Evolutionary conservation across 2,113 vertebrate genomes (phyloP), one percentile per base, ranked within the genome.

Genomic region (Melanocharis versteri): DNA sequence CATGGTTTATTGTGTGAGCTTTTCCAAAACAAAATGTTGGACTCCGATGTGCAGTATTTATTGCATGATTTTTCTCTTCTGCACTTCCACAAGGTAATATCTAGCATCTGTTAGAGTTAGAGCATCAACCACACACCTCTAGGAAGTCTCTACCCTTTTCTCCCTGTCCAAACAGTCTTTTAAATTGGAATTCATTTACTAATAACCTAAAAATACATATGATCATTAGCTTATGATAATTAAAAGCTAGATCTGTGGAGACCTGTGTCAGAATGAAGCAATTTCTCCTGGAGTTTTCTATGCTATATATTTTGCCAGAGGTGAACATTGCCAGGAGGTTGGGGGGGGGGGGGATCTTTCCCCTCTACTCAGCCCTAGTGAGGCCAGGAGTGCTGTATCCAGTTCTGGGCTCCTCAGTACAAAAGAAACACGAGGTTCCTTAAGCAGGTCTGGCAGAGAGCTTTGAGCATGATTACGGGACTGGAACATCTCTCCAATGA

Each of bases 31-130:
- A 68, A 45, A 47, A 73, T 45, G 14, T 22, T 15, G 23, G 48
- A 83, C 16, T 4, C 3, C 0, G 1, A 16, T 8, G 1, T 35
- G 8, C 42, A 37, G 11, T 48, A 71, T 22, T 15, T 9, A 35
- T 28, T 47, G 13, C 20, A 30, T 3, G 1, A 37, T 60, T 85
- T 78, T 51, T 42, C 9, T 57, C 18, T 66, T 24, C 21, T 47
- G 11, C 5, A 11, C 24, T 31, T 20, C 44, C 42, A 33, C 13
- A 66, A 35, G 14, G 30, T 26, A 83, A 2, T 3, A 3, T 51
- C 31, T 69, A 62, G 7, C 23, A 35, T 53, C 10, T 40, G 18
- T 40, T 48, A 16, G n/a, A 62, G 16, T 48, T 14, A 53, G 22
- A 61, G 28, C 12, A 77, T 37, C 19, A 76, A 27, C 4, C 8